phyloP scores from a whole-genome alignment of 2,113 vertebrate genomes.

The Onychostoma macrolepis region DNA sequence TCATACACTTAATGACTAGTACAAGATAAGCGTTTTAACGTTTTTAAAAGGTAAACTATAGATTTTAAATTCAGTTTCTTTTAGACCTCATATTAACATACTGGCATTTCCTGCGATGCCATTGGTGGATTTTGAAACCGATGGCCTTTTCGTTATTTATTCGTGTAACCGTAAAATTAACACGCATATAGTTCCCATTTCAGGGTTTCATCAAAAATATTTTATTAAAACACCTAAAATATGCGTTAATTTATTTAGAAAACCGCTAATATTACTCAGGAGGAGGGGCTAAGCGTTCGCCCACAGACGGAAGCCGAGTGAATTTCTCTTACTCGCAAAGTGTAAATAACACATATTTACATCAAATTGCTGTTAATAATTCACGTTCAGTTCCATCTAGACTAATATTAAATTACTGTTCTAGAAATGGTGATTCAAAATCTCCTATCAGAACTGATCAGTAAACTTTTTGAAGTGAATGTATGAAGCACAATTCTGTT shows the following conservation, averaged over 20 bases:
- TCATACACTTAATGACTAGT: no score
- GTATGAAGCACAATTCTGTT: neutral
- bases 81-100: neutral
- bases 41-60: neutral
- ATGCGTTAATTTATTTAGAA: neutral
- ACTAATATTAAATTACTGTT: neutral
- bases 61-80: neutral
- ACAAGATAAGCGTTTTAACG: neutral
- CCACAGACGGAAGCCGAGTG: neutral
- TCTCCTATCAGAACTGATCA: neutral
- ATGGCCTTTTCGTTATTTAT: neutral
- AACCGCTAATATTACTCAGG: neutral
- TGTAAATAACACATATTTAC: neutral
- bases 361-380: neutral
- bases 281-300: neutral
- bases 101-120: neutral
- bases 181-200: neutral
- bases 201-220: neutral
- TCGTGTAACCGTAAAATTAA: neutral
- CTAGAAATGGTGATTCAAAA: neutral
- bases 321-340: neutral
- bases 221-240: neutral
- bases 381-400: neutral
- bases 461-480: neutral
- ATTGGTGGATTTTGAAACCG: conserved; percentile 28